These are phyloP conservation scores for Solenopsis fugax DNA, from an alignment of 1,140 invertebrate genomes.

Conservation along the genomic window DNA sequence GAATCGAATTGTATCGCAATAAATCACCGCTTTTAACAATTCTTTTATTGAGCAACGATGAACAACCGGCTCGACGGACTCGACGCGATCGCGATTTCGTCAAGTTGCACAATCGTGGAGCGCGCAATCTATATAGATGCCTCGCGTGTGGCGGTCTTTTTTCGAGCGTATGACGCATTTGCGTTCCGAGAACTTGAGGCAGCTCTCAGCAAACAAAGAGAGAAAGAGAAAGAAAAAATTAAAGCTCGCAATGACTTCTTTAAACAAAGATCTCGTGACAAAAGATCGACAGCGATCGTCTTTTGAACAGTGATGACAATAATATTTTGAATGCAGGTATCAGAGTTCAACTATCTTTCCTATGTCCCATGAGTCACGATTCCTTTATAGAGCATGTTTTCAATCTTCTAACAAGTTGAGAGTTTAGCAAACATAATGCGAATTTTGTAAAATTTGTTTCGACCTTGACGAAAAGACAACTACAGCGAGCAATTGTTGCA, in stretches of 20 bases:
- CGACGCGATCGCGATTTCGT: neutral
- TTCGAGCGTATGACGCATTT: conserved; percentile 7
- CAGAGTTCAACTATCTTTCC: too few relatives aligned
- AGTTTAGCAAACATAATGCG: too few relatives aligned
- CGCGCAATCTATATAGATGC: neutral
- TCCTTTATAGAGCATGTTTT: too few relatives aligned
- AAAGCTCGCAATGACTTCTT: conserved; percentile 4
- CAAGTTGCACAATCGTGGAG: conserved; percentile 12
- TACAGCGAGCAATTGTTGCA: too few relatives aligned
- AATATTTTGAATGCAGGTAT: too few relatives aligned
- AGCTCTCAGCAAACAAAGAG: conserved; percentile 1
- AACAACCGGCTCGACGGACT: neutral
- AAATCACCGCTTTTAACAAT: neutral
- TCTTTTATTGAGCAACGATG: neutral
- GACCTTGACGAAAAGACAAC: too few relatives aligned
- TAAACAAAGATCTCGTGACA: neutral
- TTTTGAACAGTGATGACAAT: too few relatives aligned
- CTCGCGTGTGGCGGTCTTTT: neutral
- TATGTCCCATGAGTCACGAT: too few relatives aligned
- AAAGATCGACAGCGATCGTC: neutral
- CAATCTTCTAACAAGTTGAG: too few relatives aligned
- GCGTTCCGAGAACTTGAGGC: neutral
- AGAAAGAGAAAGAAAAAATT: neutral
- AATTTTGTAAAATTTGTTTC: too few relatives aligned
- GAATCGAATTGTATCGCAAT: neutral